Percentiles rank a stretch among this genome's conserved stretches.
phyloP scores from a whole-genome alignment of 1,140 invertebrate species.

The Brachionus manjavacas region DNA sequence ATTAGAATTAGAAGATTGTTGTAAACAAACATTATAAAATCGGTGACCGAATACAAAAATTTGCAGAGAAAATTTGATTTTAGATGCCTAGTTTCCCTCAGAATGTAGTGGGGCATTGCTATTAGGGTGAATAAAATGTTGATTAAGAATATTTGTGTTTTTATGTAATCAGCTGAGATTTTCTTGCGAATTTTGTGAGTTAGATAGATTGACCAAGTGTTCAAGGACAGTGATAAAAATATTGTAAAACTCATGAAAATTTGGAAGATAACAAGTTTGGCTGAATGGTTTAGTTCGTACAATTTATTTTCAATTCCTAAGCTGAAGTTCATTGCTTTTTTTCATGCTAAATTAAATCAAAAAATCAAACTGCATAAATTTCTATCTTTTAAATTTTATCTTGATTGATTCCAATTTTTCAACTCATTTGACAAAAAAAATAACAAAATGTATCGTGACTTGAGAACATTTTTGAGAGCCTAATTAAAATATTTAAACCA shows the following conservation, averaged over 20 bases:
- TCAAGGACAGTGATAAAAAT: not conserved
- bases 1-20: conserved; percentile 38
- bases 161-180: conserved; percentile 34
- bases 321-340: not conserved
- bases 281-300: not conserved
- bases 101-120: conserved; percentile 7
- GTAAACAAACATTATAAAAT: conserved; percentile 39
- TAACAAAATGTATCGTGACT: not conserved
- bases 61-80: not conserved
- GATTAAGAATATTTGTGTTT: conserved; percentile 9
- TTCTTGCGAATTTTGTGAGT: not conserved
- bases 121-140: conserved; percentile 29
- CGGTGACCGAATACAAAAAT: not conserved
- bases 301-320: not conserved
- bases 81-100: not conserved
- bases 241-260: not conserved
- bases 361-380: too few relatives aligned
- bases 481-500: not conserved
- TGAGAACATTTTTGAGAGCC: not conserved
- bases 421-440: not conserved
- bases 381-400: not conserved
- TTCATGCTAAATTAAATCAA: not conserved
- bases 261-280: not conserved
- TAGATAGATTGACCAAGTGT: not conserved
- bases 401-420: not conserved